Conservation (phyloP, 1,140 invertebrate genomes). For the Chlorops oryzae region DNA sequence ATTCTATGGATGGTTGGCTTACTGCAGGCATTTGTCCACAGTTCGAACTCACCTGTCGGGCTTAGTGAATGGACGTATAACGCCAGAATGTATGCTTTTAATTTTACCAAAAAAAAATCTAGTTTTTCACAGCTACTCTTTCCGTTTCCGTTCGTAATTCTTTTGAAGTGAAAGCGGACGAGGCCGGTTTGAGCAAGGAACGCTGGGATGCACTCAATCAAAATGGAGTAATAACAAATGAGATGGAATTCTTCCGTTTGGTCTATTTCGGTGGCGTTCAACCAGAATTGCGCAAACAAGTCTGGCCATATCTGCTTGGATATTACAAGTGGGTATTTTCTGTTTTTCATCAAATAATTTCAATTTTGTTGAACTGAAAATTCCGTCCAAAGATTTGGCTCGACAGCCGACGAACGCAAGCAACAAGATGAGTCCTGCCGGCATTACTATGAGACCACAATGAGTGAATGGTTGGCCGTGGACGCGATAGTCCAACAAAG, state of each 20-base stretch:
- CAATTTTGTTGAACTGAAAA: not conserved
- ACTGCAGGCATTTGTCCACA: conserved; percentile 85
- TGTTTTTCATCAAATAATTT: not conserved
- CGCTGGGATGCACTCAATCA: conserved; percentile 60
- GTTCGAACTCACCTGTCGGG: conserved; percentile 86
- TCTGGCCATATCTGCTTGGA: conserved; percentile 87
- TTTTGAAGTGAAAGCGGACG: conserved; percentile 51
- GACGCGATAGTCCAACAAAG: conserved; percentile 84
- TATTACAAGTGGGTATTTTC: conserved; percentile 60
- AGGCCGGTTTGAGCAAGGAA: conserved; percentile 61
- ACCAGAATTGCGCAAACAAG: conserved; percentile 70
- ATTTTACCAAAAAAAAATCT: not conserved
- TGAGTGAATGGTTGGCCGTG: conserved; percentile 91
- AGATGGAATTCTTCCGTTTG: conserved; percentile 70
- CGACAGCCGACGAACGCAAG: conserved; percentile 61
- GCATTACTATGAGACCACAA: conserved; percentile 77
- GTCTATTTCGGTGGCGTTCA: conserved; percentile 84
- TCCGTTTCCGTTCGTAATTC: not conserved
- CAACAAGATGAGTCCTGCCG: conserved; percentile 62
- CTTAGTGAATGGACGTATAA: conserved; percentile 68
- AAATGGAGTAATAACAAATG: conserved; percentile 56
- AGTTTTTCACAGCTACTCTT: not conserved
- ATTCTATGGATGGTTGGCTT: conserved; percentile 94
- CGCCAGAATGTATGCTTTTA: conserved; percentile 52
- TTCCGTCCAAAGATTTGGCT: conserved; percentile 56